Base-by-base conservation (phyloP, 2,797 vertebrate genomes). In the Semaprochilodus insignis region DNA sequence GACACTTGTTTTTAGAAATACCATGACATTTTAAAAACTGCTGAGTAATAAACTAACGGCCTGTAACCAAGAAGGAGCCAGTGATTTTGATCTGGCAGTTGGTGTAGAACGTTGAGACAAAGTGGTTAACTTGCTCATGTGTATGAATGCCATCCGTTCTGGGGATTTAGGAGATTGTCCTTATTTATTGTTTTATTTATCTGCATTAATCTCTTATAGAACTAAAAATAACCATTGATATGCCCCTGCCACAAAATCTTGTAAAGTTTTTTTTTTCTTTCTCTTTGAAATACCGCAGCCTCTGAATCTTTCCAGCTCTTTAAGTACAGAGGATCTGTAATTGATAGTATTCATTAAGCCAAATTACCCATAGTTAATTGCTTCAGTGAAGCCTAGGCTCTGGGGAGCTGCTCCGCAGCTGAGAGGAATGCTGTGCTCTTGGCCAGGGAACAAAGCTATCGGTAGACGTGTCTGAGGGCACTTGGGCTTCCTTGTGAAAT, bases 311-410 rank as follows among this genome's bases (percentile, higher is more conserved):
- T 83, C 77, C 84, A 85, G 81, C 70, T 69, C 84, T 86, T 48
- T 63, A 78, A 87, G 89, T 86, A 79, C 85, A 78, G 81, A 88
- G 88, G 88, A 90, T 91, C 88, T 91, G 85, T 90, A 90, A 92
- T 93, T 91, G 91, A 93, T 92, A 91, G 89, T 90, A 89, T 91
- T 90, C 90, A 93, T 93, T 94, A 93, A 90, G 87, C 81, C 88
- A 93, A 95, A 93, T 90, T 91, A 90, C 85, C 91, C 92, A 87
- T 94, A 91, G 91, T 93, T 93, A 93, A 94, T 94, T 91, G 90
- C 90, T 94, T 92, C 93, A 91, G 86, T 85, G 83, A 88, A 91
- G 88, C 86, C 59, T 55, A 16, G 81, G 79, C 75, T 83, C 90
- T 92, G 90, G 93, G 92, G 92, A 91, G 88, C 90, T 90, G 92